Percentiles rank a stretch among this genome's conserved stretches.
phyloP scores from a whole-genome alignment of 2,113 vertebrate species.

The Sterrhoptilus dennistouni region DNA sequence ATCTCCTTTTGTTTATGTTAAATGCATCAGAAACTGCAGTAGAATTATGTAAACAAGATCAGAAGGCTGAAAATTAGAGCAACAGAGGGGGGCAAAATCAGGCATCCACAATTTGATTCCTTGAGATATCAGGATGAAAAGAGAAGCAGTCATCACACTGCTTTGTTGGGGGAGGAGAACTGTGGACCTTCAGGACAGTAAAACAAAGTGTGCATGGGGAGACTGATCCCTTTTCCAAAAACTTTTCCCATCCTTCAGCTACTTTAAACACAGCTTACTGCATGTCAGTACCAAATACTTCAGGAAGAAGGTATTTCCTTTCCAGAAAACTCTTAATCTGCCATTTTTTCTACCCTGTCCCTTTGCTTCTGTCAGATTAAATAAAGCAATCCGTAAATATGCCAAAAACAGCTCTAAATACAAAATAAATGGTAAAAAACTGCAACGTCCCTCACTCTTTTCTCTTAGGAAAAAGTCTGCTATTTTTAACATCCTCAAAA shows the following conservation, averaged over 20 bases:
- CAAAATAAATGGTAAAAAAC: background rate
- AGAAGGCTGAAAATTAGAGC: too few relatives aligned
- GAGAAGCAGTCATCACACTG: background rate
- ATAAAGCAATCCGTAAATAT: background rate
- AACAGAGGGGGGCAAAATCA: accelerated
- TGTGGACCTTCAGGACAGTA: background rate
- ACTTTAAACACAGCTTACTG: background rate
- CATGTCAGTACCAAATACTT: background rate
- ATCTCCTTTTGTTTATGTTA: too few relatives aligned
- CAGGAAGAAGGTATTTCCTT: slow-evolving; percentile 29
- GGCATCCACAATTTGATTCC: background rate
- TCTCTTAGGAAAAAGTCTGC: background rate
- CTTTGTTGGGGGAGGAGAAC: background rate
- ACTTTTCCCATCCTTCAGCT: background rate
- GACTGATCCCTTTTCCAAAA: background rate
- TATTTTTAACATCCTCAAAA: slow-evolving; percentile 51
- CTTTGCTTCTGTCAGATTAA: slow-evolving; percentile 40
- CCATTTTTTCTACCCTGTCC: slow-evolving; percentile 22
- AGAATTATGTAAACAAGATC: too few relatives aligned
- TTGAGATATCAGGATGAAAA: background rate
- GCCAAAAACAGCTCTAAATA: background rate
- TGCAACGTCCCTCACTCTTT: background rate
- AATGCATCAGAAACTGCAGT: too few relatives aligned
- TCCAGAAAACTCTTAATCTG: background rate
- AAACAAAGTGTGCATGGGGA: background rate